Evolutionary conservation across 1,140 invertebrate genomes (phyloP).

Genomic region (Parasteatoda tepidariorum): DNA sequence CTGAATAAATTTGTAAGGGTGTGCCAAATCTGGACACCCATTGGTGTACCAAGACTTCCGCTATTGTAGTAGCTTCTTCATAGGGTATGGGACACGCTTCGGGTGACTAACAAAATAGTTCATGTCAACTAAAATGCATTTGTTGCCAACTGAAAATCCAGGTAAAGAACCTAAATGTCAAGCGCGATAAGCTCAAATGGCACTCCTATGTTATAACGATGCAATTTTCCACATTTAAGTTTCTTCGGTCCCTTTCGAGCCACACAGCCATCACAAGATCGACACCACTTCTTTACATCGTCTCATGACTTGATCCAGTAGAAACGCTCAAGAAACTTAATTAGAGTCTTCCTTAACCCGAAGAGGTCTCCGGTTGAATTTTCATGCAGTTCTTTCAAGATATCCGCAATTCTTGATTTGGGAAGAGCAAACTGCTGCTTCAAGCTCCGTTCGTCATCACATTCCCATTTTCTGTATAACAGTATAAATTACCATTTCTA

Average conservation of each 20-base stretch:
- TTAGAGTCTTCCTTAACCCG: too few species aligned
- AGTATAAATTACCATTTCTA: background rate
- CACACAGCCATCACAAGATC: slow-evolving; percentile 9
- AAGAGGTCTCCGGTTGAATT: too few species aligned
- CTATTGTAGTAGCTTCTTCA: slow-evolving; percentile 67
- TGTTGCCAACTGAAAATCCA: slow-evolving; percentile 23
- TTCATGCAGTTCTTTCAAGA: too few species aligned
- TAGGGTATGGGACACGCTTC: slow-evolving; percentile 67
- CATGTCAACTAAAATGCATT: slow-evolving; percentile 66
- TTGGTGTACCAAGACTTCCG: slow-evolving; percentile 66
- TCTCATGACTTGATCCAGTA: too few species aligned
- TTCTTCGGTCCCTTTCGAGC: background rate
- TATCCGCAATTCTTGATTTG: too few species aligned
- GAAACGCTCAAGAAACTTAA: too few species aligned
- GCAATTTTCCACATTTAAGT: background rate
- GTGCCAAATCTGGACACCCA: slow-evolving; percentile 66
- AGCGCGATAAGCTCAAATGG: slow-evolving; percentile 1
- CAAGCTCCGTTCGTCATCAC: background rate
- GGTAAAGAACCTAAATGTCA: background rate
- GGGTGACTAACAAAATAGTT: slow-evolving; percentile 68
- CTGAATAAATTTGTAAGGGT: slow-evolving; percentile 65
- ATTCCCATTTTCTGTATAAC: background rate
- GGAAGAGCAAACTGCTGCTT: too few species aligned
- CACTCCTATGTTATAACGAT: slow-evolving; percentile 6
- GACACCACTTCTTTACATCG: background rate